Percentiles rank a stretch among this genome's conserved stretches.
Conservation (phyloP, 2,113 vertebrate genomes). For the Pavo muticus region DNA sequence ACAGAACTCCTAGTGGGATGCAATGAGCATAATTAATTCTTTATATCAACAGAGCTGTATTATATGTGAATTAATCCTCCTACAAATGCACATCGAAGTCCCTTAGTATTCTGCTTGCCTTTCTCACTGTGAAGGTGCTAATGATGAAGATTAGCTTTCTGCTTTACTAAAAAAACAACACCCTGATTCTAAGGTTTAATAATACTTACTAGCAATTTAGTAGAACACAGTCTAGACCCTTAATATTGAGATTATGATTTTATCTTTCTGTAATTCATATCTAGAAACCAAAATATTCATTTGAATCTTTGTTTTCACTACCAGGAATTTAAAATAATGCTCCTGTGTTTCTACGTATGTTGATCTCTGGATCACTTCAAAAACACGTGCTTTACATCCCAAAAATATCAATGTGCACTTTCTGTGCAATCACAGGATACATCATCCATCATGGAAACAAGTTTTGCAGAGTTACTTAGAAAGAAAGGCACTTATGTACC, state of each 20-base stretch:
- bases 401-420: not conserved
- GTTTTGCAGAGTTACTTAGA: not conserved
- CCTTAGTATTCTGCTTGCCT: not conserved
- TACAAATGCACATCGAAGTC: not conserved
- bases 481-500: not conserved
- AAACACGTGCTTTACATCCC: not conserved
- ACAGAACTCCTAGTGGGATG: not conserved
- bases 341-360: not conserved
- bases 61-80: not conserved
- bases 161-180: not conserved
- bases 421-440: not conserved
- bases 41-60: not conserved
- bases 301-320: not conserved
- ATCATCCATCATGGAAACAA: not conserved
- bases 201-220: not conserved
- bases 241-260: not conserved
- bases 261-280: not conserved
- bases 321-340: not conserved
- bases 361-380: constrained; percentile 13
- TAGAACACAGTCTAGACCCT: not conserved
- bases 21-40: not conserved
- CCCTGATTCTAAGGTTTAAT: not conserved
- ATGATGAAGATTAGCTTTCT: not conserved
- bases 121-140: not conserved
- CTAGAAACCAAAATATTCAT: not conserved